These are phyloP conservation scores for Synergus umbraculus DNA, from an alignment of 2,888 invertebrate genomes.

Conservation along the genomic window DNA sequence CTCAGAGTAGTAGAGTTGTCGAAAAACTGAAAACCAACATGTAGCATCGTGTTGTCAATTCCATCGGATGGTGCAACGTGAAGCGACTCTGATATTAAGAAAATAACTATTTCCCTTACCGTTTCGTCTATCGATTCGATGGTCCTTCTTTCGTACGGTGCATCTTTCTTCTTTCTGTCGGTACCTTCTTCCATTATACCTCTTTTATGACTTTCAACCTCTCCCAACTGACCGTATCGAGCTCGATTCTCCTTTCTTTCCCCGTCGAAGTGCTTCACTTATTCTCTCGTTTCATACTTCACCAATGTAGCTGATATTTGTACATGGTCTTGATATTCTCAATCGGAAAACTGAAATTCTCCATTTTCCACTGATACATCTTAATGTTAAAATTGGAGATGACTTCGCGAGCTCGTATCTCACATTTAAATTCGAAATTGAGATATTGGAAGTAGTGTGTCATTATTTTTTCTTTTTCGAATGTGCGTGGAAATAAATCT, in stretches of 20 bases:
- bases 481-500: too few species aligned
- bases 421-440: not conserved
- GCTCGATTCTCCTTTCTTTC: slow-evolving; percentile 58
- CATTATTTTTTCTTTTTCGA: not conserved
- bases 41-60: slow-evolving; percentile 14
- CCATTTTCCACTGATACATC: not conserved
- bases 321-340: slow-evolving; percentile 40
- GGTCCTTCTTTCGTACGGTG: slow-evolving; percentile 41
- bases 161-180: slow-evolving; percentile 1
- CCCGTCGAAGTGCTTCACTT: slow-evolving; percentile 59
- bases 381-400: too few species aligned
- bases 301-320: slow-evolving; percentile 44
- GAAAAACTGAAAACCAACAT: not conserved
- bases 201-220: slow-evolving; percentile 39
- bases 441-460: not conserved
- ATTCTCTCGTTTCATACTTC: slow-evolving; percentile 58
- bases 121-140: slow-evolving; percentile 45
- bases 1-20: not conserved
- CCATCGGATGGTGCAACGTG: slow-evolving; percentile 9
- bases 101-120: slow-evolving; percentile 50
- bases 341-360: slow-evolving; percentile 38
- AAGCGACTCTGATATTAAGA: slow-evolving; percentile 42
- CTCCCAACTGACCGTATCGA: slow-evolving; percentile 54
- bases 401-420: not conserved
- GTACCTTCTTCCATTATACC: slow-evolving; percentile 48